Evolutionary conservation across 1,140 invertebrate genomes (phyloP), one percentile per base, ranked within the genome.

Genomic region (Grapholita molesta): DNA sequence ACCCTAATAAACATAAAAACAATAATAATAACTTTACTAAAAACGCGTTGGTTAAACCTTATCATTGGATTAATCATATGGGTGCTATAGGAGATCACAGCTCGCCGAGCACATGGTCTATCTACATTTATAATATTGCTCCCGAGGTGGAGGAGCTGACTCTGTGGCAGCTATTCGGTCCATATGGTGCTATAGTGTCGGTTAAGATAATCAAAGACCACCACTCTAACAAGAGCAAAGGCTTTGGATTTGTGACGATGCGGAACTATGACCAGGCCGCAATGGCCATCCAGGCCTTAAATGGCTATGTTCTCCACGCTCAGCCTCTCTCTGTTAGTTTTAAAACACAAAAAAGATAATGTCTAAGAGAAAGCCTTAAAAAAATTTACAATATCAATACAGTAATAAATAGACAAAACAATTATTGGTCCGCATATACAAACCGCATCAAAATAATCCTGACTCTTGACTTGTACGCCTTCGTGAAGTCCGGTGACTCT

Each of bases 161-260:
- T 67, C 93, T 99, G 69, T 99, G 99, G 99, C 98, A 99, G 92
- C 92, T 99, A 71, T 99, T 99, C 90, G 99, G 99, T 64, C 99
- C 99, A 57, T 99, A 99, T 92, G 99, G 99, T 82, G 99, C 99
- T 80, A 99, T 99, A 80, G 98, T 99, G 91, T 98, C 96, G 82
- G 99, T 99, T 73, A 99, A 99, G 94, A 97, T 99, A 77, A 99
- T 99, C 82, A 96, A 98, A 82, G 99, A 99, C 93, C 95, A 98
- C 85, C 97, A 99, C 90, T 99, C 98, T 76, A 98, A 99, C 94
- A 99, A 99, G 93, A 99, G 99, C 95, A 99, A 99, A 94, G 99
- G 99, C 75, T 99, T 99, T 90, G 99, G 98, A 42, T 99, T 99
- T 92, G 98, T 99, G 38, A 99, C 98, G 71, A 99, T 99, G 99